Evolutionary conservation across 2,797 vertebrate genomes (phyloP).

Genomic region (Sarcophilus harrisii): DNA sequence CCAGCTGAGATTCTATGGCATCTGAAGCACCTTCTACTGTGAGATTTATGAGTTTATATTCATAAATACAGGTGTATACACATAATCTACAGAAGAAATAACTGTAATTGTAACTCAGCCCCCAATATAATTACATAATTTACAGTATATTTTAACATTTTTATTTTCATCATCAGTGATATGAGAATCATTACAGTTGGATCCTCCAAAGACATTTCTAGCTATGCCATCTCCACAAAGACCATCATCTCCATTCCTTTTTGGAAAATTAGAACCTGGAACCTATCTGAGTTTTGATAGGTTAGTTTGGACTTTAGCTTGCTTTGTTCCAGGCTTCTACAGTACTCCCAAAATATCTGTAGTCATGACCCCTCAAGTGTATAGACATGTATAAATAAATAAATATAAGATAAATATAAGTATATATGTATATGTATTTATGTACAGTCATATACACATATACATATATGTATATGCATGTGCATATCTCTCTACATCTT

Average conservation of each 20-base stretch:
- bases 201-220: background rate
- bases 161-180: background rate
- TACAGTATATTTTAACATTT: background rate
- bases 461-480: too few relatives aligned
- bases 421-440: too few relatives aligned
- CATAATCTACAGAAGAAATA: background rate
- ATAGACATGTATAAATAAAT: background rate
- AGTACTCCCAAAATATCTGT: background rate
- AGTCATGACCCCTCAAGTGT: background rate
- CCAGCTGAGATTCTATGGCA: background rate
- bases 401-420: too few relatives aligned
- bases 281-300: background rate
- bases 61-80: background rate
- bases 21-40: background rate
- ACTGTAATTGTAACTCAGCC: slow-evolving; percentile 31
- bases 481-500: background rate
- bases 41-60: background rate
- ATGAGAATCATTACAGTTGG: background rate
- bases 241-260: background rate
- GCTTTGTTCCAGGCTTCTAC: background rate
- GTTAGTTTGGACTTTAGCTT: background rate
- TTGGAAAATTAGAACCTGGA: background rate
- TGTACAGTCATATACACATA: background rate
- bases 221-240: background rate
- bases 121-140: background rate